These are phyloP conservation scores for Lasiurus borealis DNA, from an alignment of 2,113 vertebrate genomes.

Conservation along the genomic window DNA sequence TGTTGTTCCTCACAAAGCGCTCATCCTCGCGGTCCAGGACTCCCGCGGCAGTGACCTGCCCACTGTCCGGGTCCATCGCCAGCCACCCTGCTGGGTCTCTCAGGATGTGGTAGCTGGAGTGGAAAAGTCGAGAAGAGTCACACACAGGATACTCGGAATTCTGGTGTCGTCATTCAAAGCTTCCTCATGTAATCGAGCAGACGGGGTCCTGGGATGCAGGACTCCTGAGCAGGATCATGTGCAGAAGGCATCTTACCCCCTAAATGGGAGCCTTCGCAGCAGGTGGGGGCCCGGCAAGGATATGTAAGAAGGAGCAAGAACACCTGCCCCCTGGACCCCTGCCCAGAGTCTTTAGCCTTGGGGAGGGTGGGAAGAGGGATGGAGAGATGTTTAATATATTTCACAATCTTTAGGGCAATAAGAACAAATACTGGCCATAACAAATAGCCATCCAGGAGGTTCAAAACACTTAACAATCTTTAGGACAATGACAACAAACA, in stretches of 20 bases:
- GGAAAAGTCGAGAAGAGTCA: conserved; percentile 8
- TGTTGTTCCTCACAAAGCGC: conserved; percentile 85
- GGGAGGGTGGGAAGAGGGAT: background rate
- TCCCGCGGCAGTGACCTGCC: conserved; percentile 85
- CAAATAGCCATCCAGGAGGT: background rate
- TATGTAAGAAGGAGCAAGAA: background rate
- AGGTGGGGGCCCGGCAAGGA: background rate
- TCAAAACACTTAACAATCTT: no score
- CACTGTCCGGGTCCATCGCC: conserved; percentile 83
- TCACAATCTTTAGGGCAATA: background rate
- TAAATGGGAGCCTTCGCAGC: background rate
- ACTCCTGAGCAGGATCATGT: background rate
- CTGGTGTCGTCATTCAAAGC: background rate
- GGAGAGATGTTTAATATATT: background rate
- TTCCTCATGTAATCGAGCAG: background rate
- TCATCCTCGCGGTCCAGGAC: conserved; percentile 91
- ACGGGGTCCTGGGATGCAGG: background rate
- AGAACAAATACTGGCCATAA: background rate
- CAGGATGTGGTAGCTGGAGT: conserved; percentile 89
- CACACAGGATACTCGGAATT: background rate
- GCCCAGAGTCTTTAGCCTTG: background rate
- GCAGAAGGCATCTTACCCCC: background rate
- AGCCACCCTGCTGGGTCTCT: conserved; percentile 91
- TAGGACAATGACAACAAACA: background rate
- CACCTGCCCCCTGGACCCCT: background rate